Evolutionary conservation across 2,797 vertebrate species (phyloP), one percentile per base, ranked within the genome.

Genomic region (Gymnothorax javanicus): DNA sequence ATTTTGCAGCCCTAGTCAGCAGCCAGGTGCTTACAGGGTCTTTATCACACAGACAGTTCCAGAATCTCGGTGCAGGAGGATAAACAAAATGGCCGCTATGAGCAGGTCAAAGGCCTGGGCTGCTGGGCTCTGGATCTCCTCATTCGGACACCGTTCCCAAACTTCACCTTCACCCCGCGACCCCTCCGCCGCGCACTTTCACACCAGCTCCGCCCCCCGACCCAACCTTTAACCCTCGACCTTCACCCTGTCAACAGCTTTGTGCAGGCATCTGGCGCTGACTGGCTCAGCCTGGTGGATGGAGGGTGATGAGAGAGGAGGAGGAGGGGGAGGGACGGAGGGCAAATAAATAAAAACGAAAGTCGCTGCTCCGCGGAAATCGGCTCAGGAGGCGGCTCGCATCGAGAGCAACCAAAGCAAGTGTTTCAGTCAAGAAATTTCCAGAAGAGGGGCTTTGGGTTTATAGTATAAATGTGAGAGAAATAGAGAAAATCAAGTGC

Each of bases 31-130:
- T 43, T 33, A 15, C 71, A 50, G 73, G 27, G 17, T 17, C 5
- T 20, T 79, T 52, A 20, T 23, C 54, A 27, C 81, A 58, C 58
- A 59, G 1, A 59, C 56, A 17, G 82, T 54, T 67, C 56, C 81
- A 71, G 50, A 52, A 13, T 5, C 58, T 8, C 11, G 7, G 60
- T 3, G 58, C 84, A 84, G 89, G 84, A 93, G 92, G 91, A 82
- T 89, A 95, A 95, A 96, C 95, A 94, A 96, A 96, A 96, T 93
- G 90, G 67, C 90, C 92, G 91, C 90, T 95, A 95, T 95, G 94
- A 92, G 93, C 90, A 93, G 93, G 81, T 89, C 92, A 95, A 95
- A 96, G 95, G 95, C 94, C 91, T 93, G 85, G 82, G 64, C 87
- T 94, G 91, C 90, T 89, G 92, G 87, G 89, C 84, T 94, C 95